Evolutionary conservation across 2,113 vertebrate genomes (phyloP).

Genomic region (Morone saxatilis): DNA sequence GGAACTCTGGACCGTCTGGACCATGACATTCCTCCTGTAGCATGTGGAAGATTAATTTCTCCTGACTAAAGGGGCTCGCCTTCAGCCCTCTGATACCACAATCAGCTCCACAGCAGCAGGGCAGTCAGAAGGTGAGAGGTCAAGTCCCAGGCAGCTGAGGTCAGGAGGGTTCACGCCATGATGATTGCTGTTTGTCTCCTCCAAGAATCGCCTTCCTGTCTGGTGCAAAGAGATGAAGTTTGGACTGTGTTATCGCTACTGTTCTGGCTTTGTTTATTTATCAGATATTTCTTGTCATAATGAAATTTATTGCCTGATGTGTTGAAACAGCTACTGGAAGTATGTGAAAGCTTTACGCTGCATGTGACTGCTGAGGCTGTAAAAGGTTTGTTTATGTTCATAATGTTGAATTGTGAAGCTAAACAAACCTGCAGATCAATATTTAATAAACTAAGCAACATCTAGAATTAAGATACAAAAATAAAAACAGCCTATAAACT

Average conservation of each 20-base stretch:
- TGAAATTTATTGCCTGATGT: neutral
- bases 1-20: conserved; percentile 54
- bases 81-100: conserved; percentile 29
- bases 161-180: conserved; percentile 10
- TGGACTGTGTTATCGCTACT: neutral
- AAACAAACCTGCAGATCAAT: neutral
- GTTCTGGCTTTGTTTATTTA: neutral
- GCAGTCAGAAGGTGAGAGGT: conserved; percentile 45
- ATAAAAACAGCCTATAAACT: neutral
- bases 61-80: conserved; percentile 45
- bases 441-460: neutral
- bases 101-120: conserved; percentile 24
- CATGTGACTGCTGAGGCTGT: neutral
- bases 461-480: neutral
- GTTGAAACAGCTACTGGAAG: neutral
- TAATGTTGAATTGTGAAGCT: too few relatives aligned
- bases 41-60: conserved; percentile 71
- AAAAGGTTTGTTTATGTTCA: too few relatives aligned
- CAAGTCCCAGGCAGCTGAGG: conserved; percentile 39
- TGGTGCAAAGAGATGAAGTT: conserved; percentile 1
- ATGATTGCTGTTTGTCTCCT: conserved; percentile 35
- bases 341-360: neutral
- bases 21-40: conserved; percentile 59
- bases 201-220: conserved; percentile 8
- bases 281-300: neutral